Base-by-base conservation (phyloP, 2,113 vertebrate genomes). In the Proterorhinus semilunaris region DNA sequence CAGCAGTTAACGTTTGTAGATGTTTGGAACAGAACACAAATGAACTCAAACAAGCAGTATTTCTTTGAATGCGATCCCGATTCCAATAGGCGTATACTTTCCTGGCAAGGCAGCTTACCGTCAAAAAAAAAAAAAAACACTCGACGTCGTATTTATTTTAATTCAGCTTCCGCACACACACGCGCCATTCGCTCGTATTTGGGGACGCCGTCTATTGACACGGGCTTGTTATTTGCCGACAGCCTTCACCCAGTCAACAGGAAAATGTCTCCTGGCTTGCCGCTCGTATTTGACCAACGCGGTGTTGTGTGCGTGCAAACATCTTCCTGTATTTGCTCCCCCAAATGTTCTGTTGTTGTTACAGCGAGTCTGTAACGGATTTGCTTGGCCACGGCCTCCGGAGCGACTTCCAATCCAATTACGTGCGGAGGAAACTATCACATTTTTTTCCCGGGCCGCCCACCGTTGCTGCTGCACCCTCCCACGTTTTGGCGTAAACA, bases 401-500 rank as follows among this genome's bases (percentile, higher is more conserved):
- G 27, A 74, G 71, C 69, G 73, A 80, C 77, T 73, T 36, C 59
- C 65, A 81, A 78, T 86, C 80, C 74, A 59, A 75, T 83, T 83
- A 65, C 68, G 71, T 68, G 47, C 65, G 52, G 69, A 63, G 51
- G 21, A 72, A 71, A 57, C 64, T 65, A 61, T 70, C 46, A 9
- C 27, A 54, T 73, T 4, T 43, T 72, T 68, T n/a, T n/a, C n/a
- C 71, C 61, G 57, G 47, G 46, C 69, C 47, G 13, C 43, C 49
- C 13, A 15, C 17, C 1, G 6, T 66, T 45, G 27, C 27, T 1
- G 9, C 67, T 45, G 8, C 1, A 9, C 36, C 64, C 51, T 72
- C 59, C 66, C 69, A 62, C 74, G 74, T 52, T 55, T 68, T 68
- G 71, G 45, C 72, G 82, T 79, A 87, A 89, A 91, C 87, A 91